Conservation (phyloP, 2,888 invertebrate genomes). For the Limnephilus lunatus region DNA sequence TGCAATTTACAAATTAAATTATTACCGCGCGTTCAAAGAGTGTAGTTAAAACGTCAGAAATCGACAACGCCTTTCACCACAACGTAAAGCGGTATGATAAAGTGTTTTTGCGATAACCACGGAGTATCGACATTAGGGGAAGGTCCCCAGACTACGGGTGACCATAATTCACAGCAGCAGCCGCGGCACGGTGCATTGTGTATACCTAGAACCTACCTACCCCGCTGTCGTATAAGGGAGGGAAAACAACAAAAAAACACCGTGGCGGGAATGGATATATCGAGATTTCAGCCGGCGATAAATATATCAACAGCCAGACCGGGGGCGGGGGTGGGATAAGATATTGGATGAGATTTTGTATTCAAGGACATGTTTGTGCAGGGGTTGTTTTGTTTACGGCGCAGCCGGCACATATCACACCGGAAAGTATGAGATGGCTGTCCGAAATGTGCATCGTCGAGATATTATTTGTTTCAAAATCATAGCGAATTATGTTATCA, state of each 20-base stretch:
- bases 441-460: not conserved
- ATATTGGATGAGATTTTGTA: not conserved
- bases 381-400: constrained; percentile 31
- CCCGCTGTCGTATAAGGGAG: constrained; percentile 6
- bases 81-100: not conserved
- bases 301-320: constrained; percentile 35
- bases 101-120: constrained; percentile 32
- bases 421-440: not conserved
- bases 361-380: constrained; percentile 2
- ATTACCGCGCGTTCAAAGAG: not conserved
- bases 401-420: no score
- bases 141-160: constrained; percentile 28
- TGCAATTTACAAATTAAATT: not conserved
- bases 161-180: constrained; percentile 32
- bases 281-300: constrained; percentile 30
- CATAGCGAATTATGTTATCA: not conserved
- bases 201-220: not conserved
- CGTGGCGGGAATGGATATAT: constrained; percentile 7
- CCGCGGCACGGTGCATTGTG: not conserved
- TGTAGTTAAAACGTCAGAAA: not conserved
- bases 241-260: constrained; percentile 15
- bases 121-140: constrained; percentile 7
- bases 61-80: not conserved
- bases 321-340: constrained; percentile 21
- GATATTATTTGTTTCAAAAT: not conserved